A percentile compares a stretch with the other conserved stretches of the same genome.
Evolutionary conservation across 2,797 vertebrate genomes (phyloP).

Genomic region (Gephyroberyx darwinii): DNA sequence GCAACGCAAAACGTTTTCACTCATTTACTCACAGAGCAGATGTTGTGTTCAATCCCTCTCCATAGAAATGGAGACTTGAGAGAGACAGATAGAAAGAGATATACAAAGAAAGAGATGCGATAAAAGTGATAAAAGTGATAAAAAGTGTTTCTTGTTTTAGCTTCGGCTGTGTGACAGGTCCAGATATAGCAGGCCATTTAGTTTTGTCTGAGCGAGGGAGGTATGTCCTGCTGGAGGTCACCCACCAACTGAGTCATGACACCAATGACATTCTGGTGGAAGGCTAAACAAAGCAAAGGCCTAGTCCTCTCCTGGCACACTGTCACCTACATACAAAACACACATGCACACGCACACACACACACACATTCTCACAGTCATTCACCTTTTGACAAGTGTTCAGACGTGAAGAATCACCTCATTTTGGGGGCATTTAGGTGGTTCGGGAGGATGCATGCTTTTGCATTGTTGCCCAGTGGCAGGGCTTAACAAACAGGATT

Average conservation of each 20-base stretch:
- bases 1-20: slow-evolving; percentile 51
- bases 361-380: neutral
- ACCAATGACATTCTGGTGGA: slow-evolving; percentile 3
- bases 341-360: neutral
- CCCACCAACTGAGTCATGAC: slow-evolving; percentile 5
- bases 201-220: slow-evolving; percentile 2
- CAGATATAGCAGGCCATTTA: neutral
- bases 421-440: slow-evolving; percentile 55
- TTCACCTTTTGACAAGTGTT: slow-evolving; percentile 54
- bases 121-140: slow-evolving; percentile 34
- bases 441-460: slow-evolving; percentile 63
- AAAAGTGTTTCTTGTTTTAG: slow-evolving; percentile 26
- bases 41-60: slow-evolving; percentile 52
- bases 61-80: slow-evolving; percentile 31
- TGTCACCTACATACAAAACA: slow-evolving; percentile 26
- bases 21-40: slow-evolving; percentile 68
- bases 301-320: slow-evolving; percentile 9
- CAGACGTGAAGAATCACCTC: slow-evolving; percentile 66
- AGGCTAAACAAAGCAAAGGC: slow-evolving; percentile 23
- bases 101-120: slow-evolving; percentile 22
- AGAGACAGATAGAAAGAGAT: slow-evolving; percentile 2
- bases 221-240: slow-evolving; percentile 29
- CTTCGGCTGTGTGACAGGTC: slow-evolving; percentile 32
- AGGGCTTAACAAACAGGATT: slow-evolving; percentile 81
- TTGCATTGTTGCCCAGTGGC: slow-evolving; percentile 74